Conservation (phyloP, 1,140 invertebrate genomes). For the Cydia amplana region DNA sequence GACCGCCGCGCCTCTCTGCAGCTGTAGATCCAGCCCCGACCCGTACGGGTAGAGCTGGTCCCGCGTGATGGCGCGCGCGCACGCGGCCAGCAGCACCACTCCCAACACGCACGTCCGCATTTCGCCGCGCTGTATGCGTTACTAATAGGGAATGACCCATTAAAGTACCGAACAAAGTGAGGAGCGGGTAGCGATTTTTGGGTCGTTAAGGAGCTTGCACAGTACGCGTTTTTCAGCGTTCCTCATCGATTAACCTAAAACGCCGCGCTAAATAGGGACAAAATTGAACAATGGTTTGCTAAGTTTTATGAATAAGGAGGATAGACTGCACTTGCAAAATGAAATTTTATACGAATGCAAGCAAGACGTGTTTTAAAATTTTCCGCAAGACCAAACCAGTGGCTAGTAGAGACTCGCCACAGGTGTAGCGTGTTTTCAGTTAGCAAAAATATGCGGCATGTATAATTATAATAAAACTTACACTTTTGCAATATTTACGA, state of each 20-base stretch:
- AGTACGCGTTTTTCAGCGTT: conserved; percentile 2
- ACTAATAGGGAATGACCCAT: conserved; percentile 35
- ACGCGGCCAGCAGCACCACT: conserved; percentile 49
- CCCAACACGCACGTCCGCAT: conserved; percentile 65
- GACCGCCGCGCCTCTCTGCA: conserved; percentile 72
- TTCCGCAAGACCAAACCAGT: too few species aligned
- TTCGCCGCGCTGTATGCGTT: conserved; percentile 35
- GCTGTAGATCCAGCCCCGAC: conserved; percentile 57
- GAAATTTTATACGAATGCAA: too few species aligned
- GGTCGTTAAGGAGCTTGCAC: neutral
- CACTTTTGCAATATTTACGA: too few species aligned
- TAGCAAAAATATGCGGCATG: too few species aligned
- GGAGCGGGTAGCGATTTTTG: conserved; percentile 18
- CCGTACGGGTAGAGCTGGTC: conserved; percentile 73
- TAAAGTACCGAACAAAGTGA: conserved; percentile 20
- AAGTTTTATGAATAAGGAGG: too few species aligned
- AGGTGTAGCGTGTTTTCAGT: too few species aligned
- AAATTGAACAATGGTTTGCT: too few species aligned
- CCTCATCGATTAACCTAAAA: neutral
- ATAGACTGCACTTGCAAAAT: too few species aligned
- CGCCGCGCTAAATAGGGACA: neutral
- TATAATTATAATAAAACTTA: too few species aligned
- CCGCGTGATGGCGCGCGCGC: conserved; percentile 57
- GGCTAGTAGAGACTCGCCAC: too few species aligned
- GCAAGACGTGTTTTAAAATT: too few species aligned